Evolutionary conservation across 2,888 invertebrate species (phyloP), one percentile per base, ranked within the genome.

Genomic region (Fissipunctia ypsillon): DNA sequence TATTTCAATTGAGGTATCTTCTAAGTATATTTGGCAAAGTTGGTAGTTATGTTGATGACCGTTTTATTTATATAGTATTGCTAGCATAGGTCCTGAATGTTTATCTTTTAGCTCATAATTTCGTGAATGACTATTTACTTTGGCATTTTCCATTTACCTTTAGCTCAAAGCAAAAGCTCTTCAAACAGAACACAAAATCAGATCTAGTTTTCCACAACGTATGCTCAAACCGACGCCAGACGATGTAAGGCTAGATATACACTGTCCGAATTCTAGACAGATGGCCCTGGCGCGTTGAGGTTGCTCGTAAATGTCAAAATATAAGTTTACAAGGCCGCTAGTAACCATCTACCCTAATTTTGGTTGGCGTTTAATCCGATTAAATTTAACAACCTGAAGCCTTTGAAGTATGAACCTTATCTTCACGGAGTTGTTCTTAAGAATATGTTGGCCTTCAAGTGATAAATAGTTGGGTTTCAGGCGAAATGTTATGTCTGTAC

Each of bases 321-420:
- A 88, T 87, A 89, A 88, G 86, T 90, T 90, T 87, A 88, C 89
- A 88, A 88, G 87, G 82, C 80, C 85, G 84, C 83, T 84, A 81
- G 87, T 87, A 84, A 86, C 89, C 87, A 85, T 84, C 76, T 83
- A 88, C 89, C 89, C 87, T 88, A 88, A 91, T 91, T 90, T 89
- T 80, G 87, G 86, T 80, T 82, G 85, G 88, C 87, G 86, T 90
- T 89, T 91, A 90, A 91, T 91, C 88, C 85, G 87, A 86, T 80
- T 88, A 90, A 88, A 89, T 87, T 90, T 89, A 89, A 91, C 88
- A 88, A 90, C 80, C 82, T 79, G 83, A 88, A 87, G 84, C 86
- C 87, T 88, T 87, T 87, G 87, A 86, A 88, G 82, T 78, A 75
- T 61, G 67, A 66, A 65, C 69, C 80, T 81, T 76, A 76, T 83